phyloP scores from a whole-genome alignment of 2,888 invertebrate species.

The Strigamia crassipes region DNA sequence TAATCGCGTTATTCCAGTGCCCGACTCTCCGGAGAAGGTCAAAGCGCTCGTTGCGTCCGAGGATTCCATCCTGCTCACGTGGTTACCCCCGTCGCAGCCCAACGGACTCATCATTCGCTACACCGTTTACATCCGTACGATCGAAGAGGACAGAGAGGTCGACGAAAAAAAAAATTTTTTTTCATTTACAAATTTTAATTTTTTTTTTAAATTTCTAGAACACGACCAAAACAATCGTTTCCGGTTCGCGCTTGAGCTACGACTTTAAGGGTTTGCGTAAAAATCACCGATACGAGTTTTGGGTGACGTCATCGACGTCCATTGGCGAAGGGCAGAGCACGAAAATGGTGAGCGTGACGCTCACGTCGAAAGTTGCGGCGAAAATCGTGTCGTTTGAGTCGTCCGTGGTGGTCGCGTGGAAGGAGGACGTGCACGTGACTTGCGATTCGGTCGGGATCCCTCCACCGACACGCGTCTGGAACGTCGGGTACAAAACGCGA shows the following conservation, averaged over 20 bases:
- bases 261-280: neutral
- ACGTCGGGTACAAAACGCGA: conserved; percentile 42
- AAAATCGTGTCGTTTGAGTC: conserved; percentile 83
- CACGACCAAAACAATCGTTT: conserved; percentile 20
- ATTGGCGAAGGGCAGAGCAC: conserved; percentile 84
- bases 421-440: conserved; percentile 78
- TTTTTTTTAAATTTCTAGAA: too few relatives aligned
- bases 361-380: conserved; percentile 77
- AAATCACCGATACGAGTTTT: conserved; percentile 61
- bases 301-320: conserved; percentile 76
- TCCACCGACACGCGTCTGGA: conserved; percentile 74
- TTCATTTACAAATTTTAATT: too few relatives aligned
- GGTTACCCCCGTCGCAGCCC: conserved; percentile 82
- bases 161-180: too few relatives aligned
- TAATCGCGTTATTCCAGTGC: conserved; percentile 54
- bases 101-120: conserved; percentile 85
- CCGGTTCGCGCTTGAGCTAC: neutral
- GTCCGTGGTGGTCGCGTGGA: conserved; percentile 70
- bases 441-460: conserved; percentile 86
- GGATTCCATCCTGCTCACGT: conserved; percentile 63
- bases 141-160: conserved; percentile 52
- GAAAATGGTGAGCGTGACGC: conserved; percentile 74
- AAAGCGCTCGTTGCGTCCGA: conserved; percentile 58
- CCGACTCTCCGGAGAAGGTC: conserved; percentile 58
- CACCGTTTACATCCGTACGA: conserved; percentile 67